These are phyloP conservation scores for Myioborus melanocephalus DNA, from an alignment of 2,797 vertebrate species.

Conservation along the genomic window DNA sequence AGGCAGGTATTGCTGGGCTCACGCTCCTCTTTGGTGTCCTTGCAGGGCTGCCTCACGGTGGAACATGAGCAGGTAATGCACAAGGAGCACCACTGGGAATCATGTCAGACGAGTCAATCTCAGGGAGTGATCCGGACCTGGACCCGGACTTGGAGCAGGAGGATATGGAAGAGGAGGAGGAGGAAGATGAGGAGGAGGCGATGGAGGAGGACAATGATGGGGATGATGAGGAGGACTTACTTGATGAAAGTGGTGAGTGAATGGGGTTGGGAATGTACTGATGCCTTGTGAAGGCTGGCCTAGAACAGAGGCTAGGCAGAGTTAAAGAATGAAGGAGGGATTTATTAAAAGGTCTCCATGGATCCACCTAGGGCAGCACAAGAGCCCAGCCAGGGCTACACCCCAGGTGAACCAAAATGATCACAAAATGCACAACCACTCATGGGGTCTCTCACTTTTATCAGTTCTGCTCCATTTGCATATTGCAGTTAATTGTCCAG, in stretches of 20 bases:
- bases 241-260: slow-evolving; percentile 76
- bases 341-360: background rate
- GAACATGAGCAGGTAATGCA: slow-evolving; percentile 93
- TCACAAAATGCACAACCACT: background rate
- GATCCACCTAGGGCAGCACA: background rate
- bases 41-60: slow-evolving; percentile 66
- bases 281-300: background rate
- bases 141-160: slow-evolving; percentile 86
- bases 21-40: background rate
- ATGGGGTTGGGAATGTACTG: background rate
- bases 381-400: background rate
- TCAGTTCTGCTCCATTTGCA: background rate
- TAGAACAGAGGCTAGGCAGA: background rate
- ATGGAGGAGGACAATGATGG: slow-evolving; percentile 78
- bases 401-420: background rate
- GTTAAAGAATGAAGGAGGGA: background rate
- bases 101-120: slow-evolving; percentile 98
- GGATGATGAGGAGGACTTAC: slow-evolving; percentile 77
- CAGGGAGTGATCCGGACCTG: slow-evolving; percentile 96
- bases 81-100: slow-evolving; percentile 83
- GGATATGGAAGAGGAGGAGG: slow-evolving; percentile 85
- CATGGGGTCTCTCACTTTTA: background rate
- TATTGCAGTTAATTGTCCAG: background rate
- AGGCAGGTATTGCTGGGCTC: background rate
- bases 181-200: slow-evolving; percentile 79